Base-by-base conservation (phyloP, 2,113 vertebrate species). In the Microcebus murinus region DNA sequence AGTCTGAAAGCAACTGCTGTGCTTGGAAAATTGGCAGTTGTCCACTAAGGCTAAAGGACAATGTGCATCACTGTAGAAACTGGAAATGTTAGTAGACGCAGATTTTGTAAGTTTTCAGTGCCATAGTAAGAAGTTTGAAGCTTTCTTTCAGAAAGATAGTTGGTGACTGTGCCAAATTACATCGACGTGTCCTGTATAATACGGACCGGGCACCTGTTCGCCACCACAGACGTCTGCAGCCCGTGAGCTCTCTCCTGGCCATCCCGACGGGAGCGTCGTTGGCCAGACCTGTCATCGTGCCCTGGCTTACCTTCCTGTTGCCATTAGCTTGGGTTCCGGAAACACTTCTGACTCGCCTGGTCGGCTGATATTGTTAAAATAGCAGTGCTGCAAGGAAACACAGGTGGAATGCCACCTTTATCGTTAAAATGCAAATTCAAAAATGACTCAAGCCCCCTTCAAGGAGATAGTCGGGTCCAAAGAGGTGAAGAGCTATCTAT, bases 201-300 rank as follows among this genome's bases (percentile, higher is more conserved):
- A 36, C 27, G 20, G 7, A 18, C 7, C 12, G 27, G 63, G 59
- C 50, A 4, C 17, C 10, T 1, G 42, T 2, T 55, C 9, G 13
- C 0, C 3, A 20, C 55, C 73, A 23, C 34, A 70, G 23, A 45
- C 27, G 29, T 1, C 14, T 27, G 20, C 20, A 3, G n/a, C 21
- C 84, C 10, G 4, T 5, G 17, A 70, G 25, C 25, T 34, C 52
- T 36, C 50, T 27, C 4, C n/a, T 86, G 29, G 13, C 61, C 4
- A 0, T n/a, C 27, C 12, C 1, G 4, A 48, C 15, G 8, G 0
- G 4, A 80, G 8, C 5, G 5, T 12, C 48, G 17, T 45, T 1
- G 1, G 3, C 3, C 6, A n/a, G 67, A 61, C 18, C 9, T 23
- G 7, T 1, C 4, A 12, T 8, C 8, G 3, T 4, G 8, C 4